Evolutionary conservation across 2,113 vertebrate species (phyloP), one percentile per base, ranked within the genome.

Genomic region (Tichodroma muraria): DNA sequence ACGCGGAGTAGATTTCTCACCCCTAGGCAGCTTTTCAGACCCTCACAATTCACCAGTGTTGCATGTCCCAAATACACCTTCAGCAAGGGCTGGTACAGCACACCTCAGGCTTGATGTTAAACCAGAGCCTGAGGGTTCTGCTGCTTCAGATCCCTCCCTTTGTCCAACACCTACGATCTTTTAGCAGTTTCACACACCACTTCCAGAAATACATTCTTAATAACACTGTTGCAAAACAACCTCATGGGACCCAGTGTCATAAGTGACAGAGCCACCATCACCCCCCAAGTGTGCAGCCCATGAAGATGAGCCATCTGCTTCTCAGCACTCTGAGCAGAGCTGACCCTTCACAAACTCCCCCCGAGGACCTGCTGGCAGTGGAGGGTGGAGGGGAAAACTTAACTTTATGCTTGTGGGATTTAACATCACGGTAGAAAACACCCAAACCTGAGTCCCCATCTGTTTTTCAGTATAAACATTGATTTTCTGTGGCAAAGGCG

Each of bases 1-100:
- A 66, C 0, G 0, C 1, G 2, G 38, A 31, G 37, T 18, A 8
- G 30, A 44, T 75, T 78, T 75, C 61, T 84, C 45, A 40, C 8
- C 31, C n/a, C 11, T 10, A 56, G 28, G n/a, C 6, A 88, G 21
- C 35, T 80, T 1, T 0, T 22, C 73, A 84, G 84, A 47, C 20
- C 54, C 28, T 76, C 50, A 11, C 6, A 49, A 19, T 49, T 65
- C 59, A 50, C 40, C 24, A 22, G 25, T 11, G 21, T 4, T 37
- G 31, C 30, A 6, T 0, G 8, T 66, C 83, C 64, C 73, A 86
- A 65, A 80, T 2, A 24, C 30, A 81, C 30, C 33, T 23, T 45
- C 28, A 66, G 23, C 9, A 15, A 73, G 40, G 49, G 16, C 40
- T 37, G 40, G 45, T 4, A 57, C 52, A 78, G 45, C 47, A 49